Conservation (phyloP, 2,888 invertebrate genomes). For the Argynnis bischoffii region DNA sequence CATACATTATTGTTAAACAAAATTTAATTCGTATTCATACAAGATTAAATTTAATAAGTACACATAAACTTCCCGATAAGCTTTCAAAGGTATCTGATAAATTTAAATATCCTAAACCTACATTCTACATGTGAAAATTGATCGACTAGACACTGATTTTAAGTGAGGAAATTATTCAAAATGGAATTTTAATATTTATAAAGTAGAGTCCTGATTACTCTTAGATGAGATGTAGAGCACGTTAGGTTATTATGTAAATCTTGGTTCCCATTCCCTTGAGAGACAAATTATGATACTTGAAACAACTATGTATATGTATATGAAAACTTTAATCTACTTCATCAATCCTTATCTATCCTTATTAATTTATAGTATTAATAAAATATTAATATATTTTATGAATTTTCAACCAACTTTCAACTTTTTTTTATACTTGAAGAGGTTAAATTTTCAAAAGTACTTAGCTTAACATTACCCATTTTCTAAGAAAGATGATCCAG, state of each 20-base stretch:
- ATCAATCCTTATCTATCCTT: too few species aligned
- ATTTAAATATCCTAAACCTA: slow-evolving; percentile 67
- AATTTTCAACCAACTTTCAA: too few species aligned
- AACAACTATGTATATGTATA: slow-evolving; percentile 49
- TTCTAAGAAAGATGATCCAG: too few species aligned
- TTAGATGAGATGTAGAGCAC: slow-evolving; percentile 52
- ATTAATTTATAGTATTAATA: too few species aligned
- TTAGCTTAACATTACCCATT: too few species aligned
- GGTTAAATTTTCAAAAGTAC: too few species aligned
- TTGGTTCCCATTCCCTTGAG: slow-evolving; percentile 69
- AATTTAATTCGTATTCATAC: too few species aligned
- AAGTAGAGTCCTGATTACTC: slow-evolving; percentile 54
- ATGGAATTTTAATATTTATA: slow-evolving; percentile 46
- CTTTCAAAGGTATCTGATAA: slow-evolving; percentile 36
- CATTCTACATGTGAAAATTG: slow-evolving; percentile 68
- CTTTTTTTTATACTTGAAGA: too few species aligned
- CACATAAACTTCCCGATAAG: background rate
- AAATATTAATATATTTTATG: too few species aligned
- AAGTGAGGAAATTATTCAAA: slow-evolving; percentile 49
- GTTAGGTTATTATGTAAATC: slow-evolving; percentile 77
- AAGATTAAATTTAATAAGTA: too few species aligned
- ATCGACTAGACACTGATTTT: slow-evolving; percentile 60
- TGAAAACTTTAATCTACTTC: too few species aligned
- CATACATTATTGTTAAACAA: too few species aligned
- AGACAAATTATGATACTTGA: slow-evolving; percentile 74